Evolutionary conservation across 2,113 vertebrate species (phyloP).

Genomic region (Cheirogaleus medius): DNA sequence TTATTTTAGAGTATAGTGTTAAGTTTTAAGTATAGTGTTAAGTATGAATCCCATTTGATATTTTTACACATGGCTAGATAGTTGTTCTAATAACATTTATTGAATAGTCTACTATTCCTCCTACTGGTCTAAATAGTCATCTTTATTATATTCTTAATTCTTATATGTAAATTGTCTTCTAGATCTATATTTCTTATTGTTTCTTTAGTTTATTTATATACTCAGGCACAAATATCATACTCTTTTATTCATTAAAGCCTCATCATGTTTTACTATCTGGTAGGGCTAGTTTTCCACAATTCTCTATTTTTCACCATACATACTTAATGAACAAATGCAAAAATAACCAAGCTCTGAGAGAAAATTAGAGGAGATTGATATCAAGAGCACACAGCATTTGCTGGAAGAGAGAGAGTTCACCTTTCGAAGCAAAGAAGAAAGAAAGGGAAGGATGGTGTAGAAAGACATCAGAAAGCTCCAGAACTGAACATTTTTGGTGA

Average conservation of each 20-base stretch:
- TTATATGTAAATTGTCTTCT: background rate
- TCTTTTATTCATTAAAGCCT: background rate
- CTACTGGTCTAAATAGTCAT: background rate
- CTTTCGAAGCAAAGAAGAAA: background rate
- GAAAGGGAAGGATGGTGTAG: background rate
- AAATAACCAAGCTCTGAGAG: background rate
- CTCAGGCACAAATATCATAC: background rate
- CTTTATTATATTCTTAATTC: background rate
- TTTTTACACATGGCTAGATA: background rate
- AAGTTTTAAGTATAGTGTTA: background rate
- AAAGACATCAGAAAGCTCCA: background rate
- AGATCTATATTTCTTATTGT: background rate
- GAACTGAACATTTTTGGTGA: background rate
- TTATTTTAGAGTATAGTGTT: background rate
- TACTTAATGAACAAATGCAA: background rate
- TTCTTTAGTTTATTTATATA: background rate
- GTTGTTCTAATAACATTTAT: background rate
- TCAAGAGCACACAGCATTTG: background rate
- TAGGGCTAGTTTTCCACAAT: background rate
- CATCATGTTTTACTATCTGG: background rate
- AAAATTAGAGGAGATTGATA: background rate
- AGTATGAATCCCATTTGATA: background rate
- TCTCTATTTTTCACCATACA: background rate
- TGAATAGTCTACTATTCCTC: background rate
- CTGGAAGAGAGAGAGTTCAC: background rate